Base-by-base conservation (phyloP, 2,797 vertebrate species). In the Tinamus major region DNA sequence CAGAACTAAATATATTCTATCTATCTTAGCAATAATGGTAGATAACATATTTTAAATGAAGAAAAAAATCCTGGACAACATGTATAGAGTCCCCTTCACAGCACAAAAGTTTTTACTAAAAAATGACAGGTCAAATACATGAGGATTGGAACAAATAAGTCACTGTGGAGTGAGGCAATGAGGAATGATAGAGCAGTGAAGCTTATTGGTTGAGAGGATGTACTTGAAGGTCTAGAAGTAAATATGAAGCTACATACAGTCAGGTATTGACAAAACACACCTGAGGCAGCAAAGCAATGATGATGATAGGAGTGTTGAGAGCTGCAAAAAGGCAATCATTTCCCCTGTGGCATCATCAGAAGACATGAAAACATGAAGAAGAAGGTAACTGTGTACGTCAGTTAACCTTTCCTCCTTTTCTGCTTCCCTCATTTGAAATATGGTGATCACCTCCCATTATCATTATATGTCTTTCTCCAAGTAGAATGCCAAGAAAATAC, bases 191-290 rank as follows among this genome's bases (percentile, higher is more conserved):
- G 51, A 84, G 72, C 2, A 70, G 39, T 44, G 51, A 82, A 77
- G 35, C 19, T 79, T 84, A 48, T 71, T 90, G 76, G 61, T 64
- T 92, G 78, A 90, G 63, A 92, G 63, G 70, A 92, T 84, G 78
- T 59, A 39, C 48, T 94, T 90, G 65, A 90, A 85, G 33, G 85
- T 55, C 78, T 90, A 39, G 69, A 93, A 76, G 27, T 46, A 69
- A 58, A 35, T 85, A 80, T 41, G 67, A 83, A 92, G 58, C 18
- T 90, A 41, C 72, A 48, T 29, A n/a, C 20, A 41, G 37, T 35
- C 42, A 10, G n/a, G 13, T 51, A 64, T 55, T 72, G 51, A 64
- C 53, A 26, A 86, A 89, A 92, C 89, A 37, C 67, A 79, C 82
- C 71, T 44, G 51, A 86, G 74, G 79, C 75, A 87, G 46, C 44